Conservation (phyloP, 2,113 vertebrate genomes). For the Acinonyx jubatus region DNA sequence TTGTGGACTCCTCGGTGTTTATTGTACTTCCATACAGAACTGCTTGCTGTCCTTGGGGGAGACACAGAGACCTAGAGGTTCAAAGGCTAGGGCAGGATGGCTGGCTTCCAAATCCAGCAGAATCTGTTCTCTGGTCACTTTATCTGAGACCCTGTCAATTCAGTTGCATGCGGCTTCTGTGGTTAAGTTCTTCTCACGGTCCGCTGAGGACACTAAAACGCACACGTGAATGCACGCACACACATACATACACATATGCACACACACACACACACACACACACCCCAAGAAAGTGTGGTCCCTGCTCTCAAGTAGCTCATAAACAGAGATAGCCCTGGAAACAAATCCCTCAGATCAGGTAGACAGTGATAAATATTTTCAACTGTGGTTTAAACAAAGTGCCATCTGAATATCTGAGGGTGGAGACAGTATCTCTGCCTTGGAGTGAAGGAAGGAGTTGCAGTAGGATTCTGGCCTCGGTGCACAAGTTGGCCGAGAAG, state of each 20-base stretch:
- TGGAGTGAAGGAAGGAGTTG: neutral
- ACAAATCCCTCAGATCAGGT: neutral
- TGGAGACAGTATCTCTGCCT: neutral
- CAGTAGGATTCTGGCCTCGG: neutral
- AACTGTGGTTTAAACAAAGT: neutral
- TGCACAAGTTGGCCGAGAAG: neutral
- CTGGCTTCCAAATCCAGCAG: conserved; percentile 28
- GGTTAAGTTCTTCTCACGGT: neutral
- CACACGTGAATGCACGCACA: no score
- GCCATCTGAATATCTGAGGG: neutral
- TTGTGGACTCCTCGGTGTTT: neutral
- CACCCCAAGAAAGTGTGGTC: neutral
- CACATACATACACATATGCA: no score
- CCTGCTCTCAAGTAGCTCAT: neutral
- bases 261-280: no score
- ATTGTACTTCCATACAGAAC: neutral
- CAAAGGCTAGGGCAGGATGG: neutral
- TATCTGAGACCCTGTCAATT: neutral
- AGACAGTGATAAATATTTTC: neutral
- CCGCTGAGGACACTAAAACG: neutral
- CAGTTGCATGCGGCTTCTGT: neutral
- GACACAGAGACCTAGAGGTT: neutral
- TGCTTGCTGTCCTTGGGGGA: neutral
- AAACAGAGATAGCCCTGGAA: neutral
- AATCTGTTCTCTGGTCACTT: neutral